Conservation (phyloP, 2,113 vertebrate species). For the Melozone crissalis region DNA sequence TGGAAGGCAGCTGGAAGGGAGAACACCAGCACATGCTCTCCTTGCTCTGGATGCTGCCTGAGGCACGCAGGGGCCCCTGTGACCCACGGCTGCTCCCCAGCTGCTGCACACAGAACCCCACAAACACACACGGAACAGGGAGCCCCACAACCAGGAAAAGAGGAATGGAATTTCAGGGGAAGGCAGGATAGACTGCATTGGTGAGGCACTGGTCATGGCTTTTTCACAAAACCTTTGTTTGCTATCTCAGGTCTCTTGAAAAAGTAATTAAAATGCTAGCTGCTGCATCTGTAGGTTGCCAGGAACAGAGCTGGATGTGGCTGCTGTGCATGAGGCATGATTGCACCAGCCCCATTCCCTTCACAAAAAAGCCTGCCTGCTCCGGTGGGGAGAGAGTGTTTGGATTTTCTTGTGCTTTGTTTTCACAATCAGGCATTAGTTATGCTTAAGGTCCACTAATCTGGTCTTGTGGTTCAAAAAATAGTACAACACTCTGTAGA, state of each 20-base stretch:
- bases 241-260: background rate
- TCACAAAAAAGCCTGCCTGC: background rate
- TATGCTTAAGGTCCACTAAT: background rate
- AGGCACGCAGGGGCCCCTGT: background rate
- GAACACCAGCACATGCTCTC: fast-evolving
- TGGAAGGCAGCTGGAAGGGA: background rate
- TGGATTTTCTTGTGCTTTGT: background rate
- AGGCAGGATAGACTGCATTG: background rate
- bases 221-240: background rate
- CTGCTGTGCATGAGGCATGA: background rate
- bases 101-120: background rate
- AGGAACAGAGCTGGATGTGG: background rate
- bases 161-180: background rate
- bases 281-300: background rate
- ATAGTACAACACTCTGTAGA: background rate
- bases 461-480: background rate
- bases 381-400: background rate
- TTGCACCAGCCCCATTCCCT: background rate
- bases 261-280: background rate
- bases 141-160: background rate
- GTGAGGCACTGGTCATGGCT: background rate
- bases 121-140: fast-evolving
- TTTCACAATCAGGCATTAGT: background rate
- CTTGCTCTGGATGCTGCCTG: background rate
- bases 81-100: fast-evolving